These are phyloP conservation scores for Cyrtonyx montezumae DNA, from an alignment of 2,113 vertebrate genomes.

Conservation along the genomic window DNA sequence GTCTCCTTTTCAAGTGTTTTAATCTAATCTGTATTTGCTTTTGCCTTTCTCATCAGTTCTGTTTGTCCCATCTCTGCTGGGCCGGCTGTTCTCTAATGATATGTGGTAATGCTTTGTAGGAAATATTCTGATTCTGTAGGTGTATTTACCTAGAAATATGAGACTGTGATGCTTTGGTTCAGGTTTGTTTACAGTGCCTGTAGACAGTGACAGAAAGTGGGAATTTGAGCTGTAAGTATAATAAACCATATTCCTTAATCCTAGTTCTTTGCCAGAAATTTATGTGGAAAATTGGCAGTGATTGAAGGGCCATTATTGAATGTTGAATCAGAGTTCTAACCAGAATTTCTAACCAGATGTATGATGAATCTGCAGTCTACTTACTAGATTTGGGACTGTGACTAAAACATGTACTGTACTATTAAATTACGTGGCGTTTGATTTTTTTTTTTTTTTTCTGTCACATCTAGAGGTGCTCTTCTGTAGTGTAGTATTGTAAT, in stretches of 20 bases:
- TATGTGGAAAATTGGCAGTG: neutral
- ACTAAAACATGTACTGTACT: neutral
- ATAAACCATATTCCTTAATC: neutral
- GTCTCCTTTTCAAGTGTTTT: neutral
- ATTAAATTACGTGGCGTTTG: neutral
- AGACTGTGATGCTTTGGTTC: neutral
- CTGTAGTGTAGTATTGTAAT: neutral
- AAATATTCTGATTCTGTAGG: neutral
- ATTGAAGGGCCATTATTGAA: neutral
- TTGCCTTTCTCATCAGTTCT: neutral
- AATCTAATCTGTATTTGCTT: neutral
- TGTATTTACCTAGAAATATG: conserved; percentile 15
- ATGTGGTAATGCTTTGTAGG: neutral
- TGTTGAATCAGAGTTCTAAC: neutral
- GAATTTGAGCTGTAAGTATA: neutral
- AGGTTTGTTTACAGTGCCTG: neutral
- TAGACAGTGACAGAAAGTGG: neutral
- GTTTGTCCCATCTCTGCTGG: neutral
- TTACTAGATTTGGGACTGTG: neutral
- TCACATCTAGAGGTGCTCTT: neutral
- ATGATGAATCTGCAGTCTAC: neutral
- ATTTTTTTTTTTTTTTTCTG: neutral
- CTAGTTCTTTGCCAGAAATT: neutral
- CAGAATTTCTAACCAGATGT: neutral
- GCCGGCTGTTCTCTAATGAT: neutral